Conservation (phyloP, 2,797 vertebrate genomes). For the Acrocephalus scirpaceus region DNA sequence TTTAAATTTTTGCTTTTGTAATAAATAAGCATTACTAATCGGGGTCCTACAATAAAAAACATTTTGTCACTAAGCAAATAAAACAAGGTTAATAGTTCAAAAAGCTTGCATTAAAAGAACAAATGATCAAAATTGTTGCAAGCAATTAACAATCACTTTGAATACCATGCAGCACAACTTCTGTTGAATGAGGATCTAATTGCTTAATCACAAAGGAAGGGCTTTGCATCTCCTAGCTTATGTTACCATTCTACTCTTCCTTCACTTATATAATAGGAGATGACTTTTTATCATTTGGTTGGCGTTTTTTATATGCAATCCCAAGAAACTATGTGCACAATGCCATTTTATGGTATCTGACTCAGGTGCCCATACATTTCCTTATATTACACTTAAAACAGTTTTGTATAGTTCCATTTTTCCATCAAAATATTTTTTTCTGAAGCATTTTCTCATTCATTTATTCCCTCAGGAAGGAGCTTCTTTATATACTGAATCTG, state of each 20-base stretch:
- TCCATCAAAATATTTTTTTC: neutral
- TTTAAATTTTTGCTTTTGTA: conserved; percentile 57
- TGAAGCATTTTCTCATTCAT: neutral
- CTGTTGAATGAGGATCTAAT: neutral
- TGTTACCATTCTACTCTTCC: neutral
- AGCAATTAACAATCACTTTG: conserved; percentile 32
- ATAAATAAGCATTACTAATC: conserved; percentile 47
- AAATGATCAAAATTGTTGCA: neutral
- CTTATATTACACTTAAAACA: neutral
- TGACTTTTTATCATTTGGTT: neutral
- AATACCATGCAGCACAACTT: conserved; percentile 7
- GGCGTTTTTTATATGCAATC: neutral
- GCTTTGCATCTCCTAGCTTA: neutral
- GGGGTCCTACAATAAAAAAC: conserved; percentile 7
- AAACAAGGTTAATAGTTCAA: conserved; percentile 49
- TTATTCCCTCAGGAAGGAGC: neutral
- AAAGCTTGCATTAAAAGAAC: conserved; percentile 10
- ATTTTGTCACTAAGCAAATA: conserved; percentile 9
- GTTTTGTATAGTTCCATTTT: neutral
- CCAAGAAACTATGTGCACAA: neutral
- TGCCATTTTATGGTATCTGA: neutral
- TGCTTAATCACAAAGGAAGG: conserved; percentile 30
- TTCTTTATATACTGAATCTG: conserved; percentile 13
- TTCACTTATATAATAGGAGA: neutral
- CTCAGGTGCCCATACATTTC: neutral